These are phyloP conservation scores for Seira ritae DNA, from an alignment of 2,888 invertebrate species.

Conservation along the genomic window DNA sequence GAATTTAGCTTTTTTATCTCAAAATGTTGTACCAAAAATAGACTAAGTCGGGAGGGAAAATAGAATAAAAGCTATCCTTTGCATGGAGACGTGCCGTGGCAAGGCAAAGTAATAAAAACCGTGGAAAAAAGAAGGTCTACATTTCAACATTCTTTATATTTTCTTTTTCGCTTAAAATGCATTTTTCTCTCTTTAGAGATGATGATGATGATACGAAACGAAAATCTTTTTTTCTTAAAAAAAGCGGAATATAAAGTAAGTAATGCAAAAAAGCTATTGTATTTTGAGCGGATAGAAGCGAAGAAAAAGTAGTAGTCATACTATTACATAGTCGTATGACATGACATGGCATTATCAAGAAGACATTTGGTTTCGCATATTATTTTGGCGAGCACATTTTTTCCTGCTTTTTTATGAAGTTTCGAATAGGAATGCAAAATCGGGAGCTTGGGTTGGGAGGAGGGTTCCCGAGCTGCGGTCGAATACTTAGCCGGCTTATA, in stretches of 20 bases:
- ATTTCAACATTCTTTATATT: no score
- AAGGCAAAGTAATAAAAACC: no score
- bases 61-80: neutral
- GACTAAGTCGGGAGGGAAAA: neutral
- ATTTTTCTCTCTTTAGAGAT: no score
- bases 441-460: conserved; percentile 39
- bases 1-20: neutral
- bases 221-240: no score
- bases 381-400: conserved; percentile 50
- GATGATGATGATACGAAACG: no score
- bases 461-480: conserved; percentile 57
- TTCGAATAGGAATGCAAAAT: conserved; percentile 41
- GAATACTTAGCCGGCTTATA: conserved; percentile 39
- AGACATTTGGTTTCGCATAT: conserved; percentile 20
- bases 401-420: conserved; percentile 49
- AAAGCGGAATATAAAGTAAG: no score
- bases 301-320: conserved; percentile 6
- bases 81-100: no score
- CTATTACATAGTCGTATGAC: no score
- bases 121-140: no score
- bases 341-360: no score
- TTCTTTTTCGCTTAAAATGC: no score
- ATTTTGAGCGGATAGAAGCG: neutral
- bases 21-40: conserved; percentile 5
- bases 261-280: no score